phyloP scores from a whole-genome alignment of 2,797 vertebrate genomes.

The Phrynocephalus vlangalii region DNA sequence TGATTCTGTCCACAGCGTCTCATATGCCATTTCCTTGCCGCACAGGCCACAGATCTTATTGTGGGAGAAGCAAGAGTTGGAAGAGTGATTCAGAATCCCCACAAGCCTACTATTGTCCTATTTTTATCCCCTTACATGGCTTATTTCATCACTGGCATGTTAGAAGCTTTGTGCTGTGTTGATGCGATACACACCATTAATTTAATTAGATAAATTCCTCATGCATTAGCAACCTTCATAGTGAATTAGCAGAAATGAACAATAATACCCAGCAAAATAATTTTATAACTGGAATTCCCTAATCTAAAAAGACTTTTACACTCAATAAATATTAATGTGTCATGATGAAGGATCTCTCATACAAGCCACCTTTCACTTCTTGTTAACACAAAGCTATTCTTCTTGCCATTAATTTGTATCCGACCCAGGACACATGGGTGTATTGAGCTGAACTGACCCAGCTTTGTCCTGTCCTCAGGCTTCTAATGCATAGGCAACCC shows the following conservation, averaged over 20 bases:
- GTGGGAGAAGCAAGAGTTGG: background rate
- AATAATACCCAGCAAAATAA: conserved; percentile 19
- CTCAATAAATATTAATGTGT: background rate
- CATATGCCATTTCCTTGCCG: background rate
- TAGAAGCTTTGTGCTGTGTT: background rate
- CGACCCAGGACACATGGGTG: background rate
- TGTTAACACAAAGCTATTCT: background rate
- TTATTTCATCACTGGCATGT: background rate
- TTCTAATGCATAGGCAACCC: background rate
- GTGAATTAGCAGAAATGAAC: conserved; percentile 16
- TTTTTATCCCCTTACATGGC: conserved; percentile 14
- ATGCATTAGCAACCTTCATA: conserved; percentile 8
- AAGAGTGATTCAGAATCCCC: background rate
- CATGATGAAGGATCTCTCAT: conserved; percentile 7
- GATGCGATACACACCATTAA: conserved; percentile 28
- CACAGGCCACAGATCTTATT: background rate
- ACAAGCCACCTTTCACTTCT: conserved; percentile 24
- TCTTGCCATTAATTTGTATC: background rate
- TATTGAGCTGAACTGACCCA: background rate
- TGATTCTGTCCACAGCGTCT: background rate
- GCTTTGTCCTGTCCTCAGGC: background rate
- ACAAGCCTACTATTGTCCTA: background rate
- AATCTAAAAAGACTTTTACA: conserved; percentile 14
- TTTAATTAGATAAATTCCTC: conserved; percentile 46
- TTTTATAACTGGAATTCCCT: background rate